A percentile compares a stretch with the other conserved stretches of the same genome.
Conservation (phyloP, 2,888 invertebrate genomes). For the Cartodere bifasciata region DNA sequence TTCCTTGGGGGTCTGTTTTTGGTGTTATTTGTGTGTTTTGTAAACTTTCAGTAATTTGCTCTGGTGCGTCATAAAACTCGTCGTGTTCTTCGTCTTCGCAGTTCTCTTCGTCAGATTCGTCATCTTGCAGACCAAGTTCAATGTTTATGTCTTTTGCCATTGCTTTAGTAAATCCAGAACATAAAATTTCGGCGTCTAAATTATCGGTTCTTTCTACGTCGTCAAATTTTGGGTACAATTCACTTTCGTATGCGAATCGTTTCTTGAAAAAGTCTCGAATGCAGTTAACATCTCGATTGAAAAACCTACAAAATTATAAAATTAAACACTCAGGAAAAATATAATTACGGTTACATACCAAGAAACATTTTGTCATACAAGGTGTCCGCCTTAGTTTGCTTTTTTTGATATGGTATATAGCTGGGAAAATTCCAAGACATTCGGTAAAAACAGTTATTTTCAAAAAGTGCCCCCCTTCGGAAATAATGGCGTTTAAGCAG, state of each 20-base stretch:
- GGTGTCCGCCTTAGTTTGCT: too few species aligned
- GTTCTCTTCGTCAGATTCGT: constrained; percentile 26
- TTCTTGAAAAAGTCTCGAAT: constrained; percentile 82
- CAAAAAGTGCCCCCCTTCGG: too few species aligned
- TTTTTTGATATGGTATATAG: too few species aligned
- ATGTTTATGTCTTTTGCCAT: constrained; percentile 57
- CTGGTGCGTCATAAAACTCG: background rate
- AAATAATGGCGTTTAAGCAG: too few species aligned
- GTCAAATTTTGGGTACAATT: constrained; percentile 59
- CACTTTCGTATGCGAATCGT: constrained; percentile 82
- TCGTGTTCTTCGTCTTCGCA: constrained; percentile 19
- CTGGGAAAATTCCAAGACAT: too few species aligned
- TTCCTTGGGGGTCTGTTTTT: constrained; percentile 1
- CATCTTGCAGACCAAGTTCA: constrained; percentile 42
- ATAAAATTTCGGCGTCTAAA: constrained; percentile 79
- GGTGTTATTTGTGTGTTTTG: too few species aligned
- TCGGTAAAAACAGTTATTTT: too few species aligned
- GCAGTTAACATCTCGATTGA: constrained; percentile 91
- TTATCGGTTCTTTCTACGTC: constrained; percentile 67
- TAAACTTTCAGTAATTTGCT: background rate
- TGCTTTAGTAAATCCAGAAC: constrained; percentile 78
- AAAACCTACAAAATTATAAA: constrained; percentile 48
- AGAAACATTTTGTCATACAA: too few species aligned
- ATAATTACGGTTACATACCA: too few species aligned
- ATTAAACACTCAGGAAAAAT: background rate